phyloP scores from a whole-genome alignment of 1,140 invertebrate genomes.

The Drosophila persimilis region DNA sequence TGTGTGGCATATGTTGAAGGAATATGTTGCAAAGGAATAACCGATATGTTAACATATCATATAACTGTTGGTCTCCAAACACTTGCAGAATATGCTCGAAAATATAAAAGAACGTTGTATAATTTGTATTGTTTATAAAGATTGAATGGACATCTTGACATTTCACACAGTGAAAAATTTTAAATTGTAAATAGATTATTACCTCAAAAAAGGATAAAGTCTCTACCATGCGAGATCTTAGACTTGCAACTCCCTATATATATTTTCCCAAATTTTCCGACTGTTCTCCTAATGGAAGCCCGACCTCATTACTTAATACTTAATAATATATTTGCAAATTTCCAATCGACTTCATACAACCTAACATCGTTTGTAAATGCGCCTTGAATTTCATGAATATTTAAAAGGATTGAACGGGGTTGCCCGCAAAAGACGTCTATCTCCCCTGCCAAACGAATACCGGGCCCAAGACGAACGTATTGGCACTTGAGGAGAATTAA shows the following conservation, averaged over 20 bases:
- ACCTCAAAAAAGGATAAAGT: too few relatives aligned
- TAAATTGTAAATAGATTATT: neutral
- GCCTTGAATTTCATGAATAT: conserved; percentile 58
- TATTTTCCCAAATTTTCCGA: too few relatives aligned
- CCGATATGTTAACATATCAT: too few relatives aligned
- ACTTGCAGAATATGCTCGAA: neutral
- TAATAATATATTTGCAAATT: conserved; percentile 54
- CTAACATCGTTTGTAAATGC: conserved; percentile 50
- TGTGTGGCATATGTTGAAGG: too few relatives aligned
- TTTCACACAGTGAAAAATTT: too few relatives aligned
- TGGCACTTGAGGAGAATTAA: conserved; percentile 73
- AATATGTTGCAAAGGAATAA: too few relatives aligned
- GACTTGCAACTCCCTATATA: too few relatives aligned
- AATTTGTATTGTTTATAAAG: too few relatives aligned
- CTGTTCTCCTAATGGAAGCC: neutral
- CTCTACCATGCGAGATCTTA: too few relatives aligned
- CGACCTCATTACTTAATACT: conserved; percentile 15
- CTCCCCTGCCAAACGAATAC: conserved; percentile 16
- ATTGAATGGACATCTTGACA: too few relatives aligned
- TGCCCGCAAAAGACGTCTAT: too few relatives aligned
- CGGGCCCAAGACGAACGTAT: conserved; percentile 28
- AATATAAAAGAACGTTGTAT: neutral
- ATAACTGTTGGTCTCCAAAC: too few relatives aligned
- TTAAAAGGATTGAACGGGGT: conserved; percentile 62
- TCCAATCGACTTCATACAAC: conserved; percentile 58